Percentiles rank a stretch among this genome's conserved stretches.
phyloP scores from a whole-genome alignment of 2,888 invertebrate genomes.

The Philereme transversata region DNA sequence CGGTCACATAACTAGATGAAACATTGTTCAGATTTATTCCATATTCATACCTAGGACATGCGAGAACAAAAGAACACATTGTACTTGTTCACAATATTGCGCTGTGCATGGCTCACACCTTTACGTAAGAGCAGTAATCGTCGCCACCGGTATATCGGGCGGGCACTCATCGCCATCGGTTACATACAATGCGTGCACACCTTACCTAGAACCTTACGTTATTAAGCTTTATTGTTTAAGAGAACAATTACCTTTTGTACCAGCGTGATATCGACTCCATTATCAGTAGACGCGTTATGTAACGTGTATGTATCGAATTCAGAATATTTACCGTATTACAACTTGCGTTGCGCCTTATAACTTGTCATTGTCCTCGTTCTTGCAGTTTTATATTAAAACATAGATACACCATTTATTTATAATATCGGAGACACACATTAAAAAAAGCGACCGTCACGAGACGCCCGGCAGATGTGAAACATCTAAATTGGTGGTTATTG shows the following conservation, averaged over 20 bases:
- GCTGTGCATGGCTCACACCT: background rate
- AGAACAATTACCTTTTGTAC: conserved; percentile 83
- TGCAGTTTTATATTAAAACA: background rate
- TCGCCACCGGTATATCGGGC: conserved; percentile 38
- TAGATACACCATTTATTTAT: too few species aligned
- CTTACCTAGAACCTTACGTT: conserved; percentile 78
- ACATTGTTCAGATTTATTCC: too few species aligned
- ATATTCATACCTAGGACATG: too few species aligned
- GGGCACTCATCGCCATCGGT: conserved; percentile 37
- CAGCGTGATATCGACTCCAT: conserved; percentile 68
- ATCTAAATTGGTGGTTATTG: too few species aligned
- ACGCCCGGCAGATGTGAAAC: too few species aligned
- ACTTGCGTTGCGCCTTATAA: conserved; percentile 47
- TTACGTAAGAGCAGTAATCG: conserved; percentile 41
- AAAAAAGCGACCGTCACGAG: too few species aligned
- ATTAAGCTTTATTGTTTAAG: conserved; percentile 79
- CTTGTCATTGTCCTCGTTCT: conserved; percentile 63
- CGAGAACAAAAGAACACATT: too few species aligned
- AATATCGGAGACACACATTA: too few species aligned
- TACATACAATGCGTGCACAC: conserved; percentile 55
- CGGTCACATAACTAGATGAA: too few species aligned
- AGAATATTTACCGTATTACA: conserved; percentile 60
- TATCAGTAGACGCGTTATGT: conserved; percentile 75
- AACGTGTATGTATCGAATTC: conserved; percentile 70
- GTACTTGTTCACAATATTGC: too few species aligned